Evolutionary conservation across 2,888 invertebrate genomes (phyloP).

Genomic region (Callyntrura sp.): DNA sequence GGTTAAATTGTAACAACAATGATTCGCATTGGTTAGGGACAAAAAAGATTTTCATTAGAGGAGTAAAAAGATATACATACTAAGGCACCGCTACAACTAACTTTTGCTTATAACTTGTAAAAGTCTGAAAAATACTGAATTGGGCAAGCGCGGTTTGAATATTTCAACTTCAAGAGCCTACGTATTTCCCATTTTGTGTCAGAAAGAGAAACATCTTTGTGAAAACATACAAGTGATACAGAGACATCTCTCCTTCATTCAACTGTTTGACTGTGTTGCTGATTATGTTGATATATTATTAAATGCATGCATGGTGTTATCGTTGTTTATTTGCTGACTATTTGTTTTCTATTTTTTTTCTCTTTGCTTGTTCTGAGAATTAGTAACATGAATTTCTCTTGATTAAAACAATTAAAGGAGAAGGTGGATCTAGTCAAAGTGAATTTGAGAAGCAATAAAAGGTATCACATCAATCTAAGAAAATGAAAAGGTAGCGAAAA

Average conservation of each 20-base stretch:
- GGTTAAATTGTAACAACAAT: slow-evolving; percentile 6
- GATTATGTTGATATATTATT: no score
- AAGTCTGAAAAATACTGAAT: no score
- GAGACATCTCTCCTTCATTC: no score
- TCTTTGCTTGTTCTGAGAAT: slow-evolving; percentile 23
- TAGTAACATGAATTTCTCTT: slow-evolving; percentile 39
- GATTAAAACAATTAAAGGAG: not conserved
- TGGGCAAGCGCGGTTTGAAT: no score
- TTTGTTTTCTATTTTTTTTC: slow-evolving; percentile 6
- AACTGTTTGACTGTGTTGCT: no score
- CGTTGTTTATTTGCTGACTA: not conserved
- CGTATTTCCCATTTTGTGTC: not conserved
- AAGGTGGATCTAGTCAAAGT: slow-evolving; percentile 15
- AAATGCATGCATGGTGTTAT: not conserved
- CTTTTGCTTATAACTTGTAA: no score
- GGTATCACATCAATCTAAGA: not conserved
- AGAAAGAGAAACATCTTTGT: not conserved
- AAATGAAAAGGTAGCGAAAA: slow-evolving; percentile 6
- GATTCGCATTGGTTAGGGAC: not conserved
- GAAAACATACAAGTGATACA: not conserved
- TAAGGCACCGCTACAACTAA: no score
- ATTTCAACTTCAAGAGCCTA: no score
- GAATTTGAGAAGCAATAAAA: not conserved
- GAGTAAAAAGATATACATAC: no score
- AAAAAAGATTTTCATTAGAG: no score